phyloP scores from a whole-genome alignment of 2,888 invertebrate genomes.

The Rhimphoctona megacephalus region DNA sequence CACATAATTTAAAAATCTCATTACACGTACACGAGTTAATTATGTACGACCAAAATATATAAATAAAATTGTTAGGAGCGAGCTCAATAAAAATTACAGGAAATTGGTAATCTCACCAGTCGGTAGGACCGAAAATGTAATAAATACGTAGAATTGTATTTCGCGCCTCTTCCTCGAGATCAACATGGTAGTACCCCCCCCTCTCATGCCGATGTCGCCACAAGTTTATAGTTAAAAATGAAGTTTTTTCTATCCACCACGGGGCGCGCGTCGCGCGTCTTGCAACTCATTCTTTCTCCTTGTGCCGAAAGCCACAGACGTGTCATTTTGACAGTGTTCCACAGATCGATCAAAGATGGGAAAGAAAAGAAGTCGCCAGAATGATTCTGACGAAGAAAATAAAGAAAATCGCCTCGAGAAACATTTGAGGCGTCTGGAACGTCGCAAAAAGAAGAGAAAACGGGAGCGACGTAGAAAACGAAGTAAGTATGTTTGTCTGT shows the following conservation, averaged over 20 bases:
- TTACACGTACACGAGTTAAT: too few species aligned
- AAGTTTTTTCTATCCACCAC: constrained; percentile 18
- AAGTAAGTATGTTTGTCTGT: constrained; percentile 44
- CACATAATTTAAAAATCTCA: too few species aligned
- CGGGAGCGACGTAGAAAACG: constrained; percentile 42
- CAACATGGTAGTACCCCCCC: constrained; percentile 30
- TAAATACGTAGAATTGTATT: too few species aligned
- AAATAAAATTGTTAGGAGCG: too few species aligned
- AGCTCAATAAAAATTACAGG: too few species aligned
- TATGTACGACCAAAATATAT: too few species aligned
- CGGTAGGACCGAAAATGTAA: too few species aligned
- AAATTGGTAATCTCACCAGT: too few species aligned
- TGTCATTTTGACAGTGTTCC: constrained; percentile 40
- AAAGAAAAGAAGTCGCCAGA: constrained; percentile 40
- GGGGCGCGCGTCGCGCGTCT: constrained; percentile 28
- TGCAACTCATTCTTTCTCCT: constrained; percentile 31
- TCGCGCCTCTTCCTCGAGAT: too few species aligned
- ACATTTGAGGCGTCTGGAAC: constrained; percentile 41
- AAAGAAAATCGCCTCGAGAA: constrained; percentile 41
- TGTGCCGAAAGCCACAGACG: constrained; percentile 50
- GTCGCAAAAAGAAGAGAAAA: constrained; percentile 44
- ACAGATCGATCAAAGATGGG: constrained; percentile 22
- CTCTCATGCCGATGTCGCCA: constrained; percentile 37
- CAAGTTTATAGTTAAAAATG: constrained; percentile 29
- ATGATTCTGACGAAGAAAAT: constrained; percentile 49